These are phyloP conservation scores for Stenotaenia linearis DNA, from an alignment of 2,888 invertebrate genomes.

Conservation along the genomic window DNA sequence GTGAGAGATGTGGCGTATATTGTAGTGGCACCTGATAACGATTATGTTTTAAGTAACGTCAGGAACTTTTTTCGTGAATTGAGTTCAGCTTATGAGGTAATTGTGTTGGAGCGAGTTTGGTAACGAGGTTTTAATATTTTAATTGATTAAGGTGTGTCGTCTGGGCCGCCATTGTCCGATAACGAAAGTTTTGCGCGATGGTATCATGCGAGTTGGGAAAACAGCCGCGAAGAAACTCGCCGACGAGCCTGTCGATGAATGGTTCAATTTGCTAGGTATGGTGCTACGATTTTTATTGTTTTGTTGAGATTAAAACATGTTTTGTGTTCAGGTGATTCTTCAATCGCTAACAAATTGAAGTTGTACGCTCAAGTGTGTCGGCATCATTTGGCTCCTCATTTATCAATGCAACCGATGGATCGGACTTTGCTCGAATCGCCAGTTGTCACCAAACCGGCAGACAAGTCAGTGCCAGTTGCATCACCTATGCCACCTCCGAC, in stretches of 20 bases:
- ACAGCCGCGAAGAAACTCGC: slow-evolving; percentile 58
- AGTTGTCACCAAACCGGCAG: slow-evolving; percentile 40
- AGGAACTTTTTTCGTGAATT: slow-evolving; percentile 86
- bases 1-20: slow-evolving; percentile 90
- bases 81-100: slow-evolving; percentile 80
- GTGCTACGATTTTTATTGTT: neutral
- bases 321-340: slow-evolving; percentile 57
- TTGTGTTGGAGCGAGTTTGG: no score
- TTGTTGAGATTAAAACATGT: neutral
- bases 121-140: no score
- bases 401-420: slow-evolving; percentile 68
- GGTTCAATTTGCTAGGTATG: slow-evolving; percentile 70
- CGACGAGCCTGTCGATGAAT: slow-evolving; percentile 71
- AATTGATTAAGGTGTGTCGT: slow-evolving; percentile 65
- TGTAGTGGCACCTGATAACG: slow-evolving; percentile 88
- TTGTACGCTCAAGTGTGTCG: slow-evolving; percentile 78
- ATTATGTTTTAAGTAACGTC: slow-evolving; percentile 69
- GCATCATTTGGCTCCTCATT: slow-evolving; percentile 68
- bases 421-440: slow-evolving; percentile 62
- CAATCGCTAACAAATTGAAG: slow-evolving; percentile 73
- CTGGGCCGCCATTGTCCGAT: slow-evolving; percentile 90
- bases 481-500: slow-evolving; percentile 56
- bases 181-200: slow-evolving; percentile 73
- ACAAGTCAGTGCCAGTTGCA: slow-evolving; percentile 48
- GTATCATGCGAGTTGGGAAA: slow-evolving; percentile 76